Evolutionary conservation across 2,888 invertebrate genomes (phyloP), one percentile per base, ranked within the genome.

Genomic region (Hecatera dysodea): DNA sequence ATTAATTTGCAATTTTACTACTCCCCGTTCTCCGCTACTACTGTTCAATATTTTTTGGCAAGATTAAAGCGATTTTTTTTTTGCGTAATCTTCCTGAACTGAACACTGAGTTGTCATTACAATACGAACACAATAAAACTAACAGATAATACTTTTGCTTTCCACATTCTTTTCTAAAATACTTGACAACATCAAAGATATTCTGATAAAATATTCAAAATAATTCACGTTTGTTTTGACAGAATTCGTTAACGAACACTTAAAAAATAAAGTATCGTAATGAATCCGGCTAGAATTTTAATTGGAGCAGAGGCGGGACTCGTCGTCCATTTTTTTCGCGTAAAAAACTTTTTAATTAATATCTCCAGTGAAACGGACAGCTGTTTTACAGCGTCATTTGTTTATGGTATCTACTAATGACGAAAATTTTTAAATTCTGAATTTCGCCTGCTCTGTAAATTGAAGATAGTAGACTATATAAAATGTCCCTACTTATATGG

Each of bases 341-440:
- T 88, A 84, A 89, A 90, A 90, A 94, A 94, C 92, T 95, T 95
- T 93, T 93, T 94, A 95, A 95, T 95, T 94, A 93, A 94, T 92
- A 90, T 87, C 91, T 88, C 87, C 88, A 88, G 84, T 90, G 91
- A 88, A 90, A 91, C 88, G 91, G 88, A 91, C 89, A 84, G 86
- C 87, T 77, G 85, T 83, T 91, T 90, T 81, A 84, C 82, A 83
- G 80, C 74, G 77, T 89, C 88, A 87, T 90, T 90, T 86, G 86
- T 91, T 90, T 86, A 89, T 88, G 85, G 89, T 90, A n/a, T n/a
- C n/a, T n/a, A 91, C 89, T 91, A 90, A 90, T 89, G 85, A 89
- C 83, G 86, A 79, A 79, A 81, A 78, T 88, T 87, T 88, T 84
- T 82, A 84, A 85, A 82, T 82, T 82, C 67, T 67, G 76, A 64